Evolutionary conservation across 2,113 vertebrate genomes (phyloP).

Genomic region (Candoia aspera): DNA sequence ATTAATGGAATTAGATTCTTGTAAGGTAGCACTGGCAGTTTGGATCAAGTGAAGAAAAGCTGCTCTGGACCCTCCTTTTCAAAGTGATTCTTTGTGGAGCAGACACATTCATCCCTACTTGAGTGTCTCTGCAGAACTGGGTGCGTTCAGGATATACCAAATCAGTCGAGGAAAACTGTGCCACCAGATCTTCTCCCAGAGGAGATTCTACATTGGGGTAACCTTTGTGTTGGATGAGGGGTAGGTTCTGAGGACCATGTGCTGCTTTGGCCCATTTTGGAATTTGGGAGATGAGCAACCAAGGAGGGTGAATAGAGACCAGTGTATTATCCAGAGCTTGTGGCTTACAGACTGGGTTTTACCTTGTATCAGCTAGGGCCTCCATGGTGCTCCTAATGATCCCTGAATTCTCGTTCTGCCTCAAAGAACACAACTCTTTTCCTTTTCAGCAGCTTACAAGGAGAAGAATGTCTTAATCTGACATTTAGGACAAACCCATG

Average conservation of each 20-base stretch:
- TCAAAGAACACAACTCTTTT: too few relatives aligned
- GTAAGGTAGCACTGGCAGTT: slow-evolving; percentile 41
- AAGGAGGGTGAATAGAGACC: neutral
- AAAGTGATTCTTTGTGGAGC: neutral
- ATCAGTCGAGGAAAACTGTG: neutral
- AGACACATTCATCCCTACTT: neutral
- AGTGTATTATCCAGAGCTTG: neutral
- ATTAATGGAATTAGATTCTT: slow-evolving; percentile 72
- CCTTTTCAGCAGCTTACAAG: neutral
- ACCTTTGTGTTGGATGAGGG: neutral
- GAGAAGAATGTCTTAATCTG: neutral
- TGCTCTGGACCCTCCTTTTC: slow-evolving; percentile 27
- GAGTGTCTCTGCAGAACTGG: neutral
- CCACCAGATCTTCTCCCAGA: neutral
- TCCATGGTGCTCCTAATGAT: neutral
- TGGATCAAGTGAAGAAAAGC: slow-evolving; percentile 47
- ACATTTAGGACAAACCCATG: neutral
- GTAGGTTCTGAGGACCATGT: neutral
- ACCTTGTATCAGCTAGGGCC: neutral
- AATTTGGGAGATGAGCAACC: neutral
- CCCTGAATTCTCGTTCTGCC: neutral
- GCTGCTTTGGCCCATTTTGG: neutral
- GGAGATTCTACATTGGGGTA: neutral
- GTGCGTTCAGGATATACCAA: neutral
- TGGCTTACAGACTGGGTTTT: neutral